Evolutionary conservation across 2,888 invertebrate genomes (phyloP).

Genomic region (Limenitis camilla): DNA sequence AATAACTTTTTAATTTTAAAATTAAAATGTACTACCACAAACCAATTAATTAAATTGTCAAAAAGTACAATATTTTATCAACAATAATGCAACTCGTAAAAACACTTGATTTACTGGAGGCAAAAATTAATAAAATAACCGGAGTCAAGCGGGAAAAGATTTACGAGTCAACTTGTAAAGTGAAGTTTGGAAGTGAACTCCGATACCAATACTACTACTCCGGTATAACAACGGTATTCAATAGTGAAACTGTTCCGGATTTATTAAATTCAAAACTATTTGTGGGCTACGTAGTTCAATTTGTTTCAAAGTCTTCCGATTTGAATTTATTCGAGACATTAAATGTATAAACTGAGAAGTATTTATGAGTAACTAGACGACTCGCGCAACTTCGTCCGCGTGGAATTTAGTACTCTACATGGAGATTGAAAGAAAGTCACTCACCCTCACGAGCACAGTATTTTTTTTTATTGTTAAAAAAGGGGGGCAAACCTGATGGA

Average conservation of each 20-base stretch:
- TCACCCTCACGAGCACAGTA: too few relatives aligned
- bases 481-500: too few relatives aligned
- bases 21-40: neutral
- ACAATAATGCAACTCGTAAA: neutral
- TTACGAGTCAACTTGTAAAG: slow-evolving; percentile 19
- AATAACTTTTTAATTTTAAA: too few relatives aligned
- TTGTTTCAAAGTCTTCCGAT: slow-evolving; percentile 15
- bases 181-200: slow-evolving; percentile 10
- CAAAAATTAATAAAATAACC: slow-evolving; percentile 20
- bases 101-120: slow-evolving; percentile 8
- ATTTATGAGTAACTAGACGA: neutral
- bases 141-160: slow-evolving; percentile 15
- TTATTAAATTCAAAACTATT: slow-evolving; percentile 32
- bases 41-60: neutral
- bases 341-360: neutral
- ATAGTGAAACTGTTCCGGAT: slow-evolving; percentile 28
- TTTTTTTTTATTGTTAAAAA: too few relatives aligned
- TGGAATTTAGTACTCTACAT: too few relatives aligned
- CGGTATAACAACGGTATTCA: slow-evolving; percentile 24
- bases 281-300: slow-evolving; percentile 26
- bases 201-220: slow-evolving; percentile 16
- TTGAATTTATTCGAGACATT: slow-evolving; percentile 1
- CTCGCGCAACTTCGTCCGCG: too few relatives aligned
- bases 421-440: too few relatives aligned
- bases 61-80: neutral